Conservation (phyloP, 2,797 vertebrate genomes). For the Babyrousa celebensis region DNA sequence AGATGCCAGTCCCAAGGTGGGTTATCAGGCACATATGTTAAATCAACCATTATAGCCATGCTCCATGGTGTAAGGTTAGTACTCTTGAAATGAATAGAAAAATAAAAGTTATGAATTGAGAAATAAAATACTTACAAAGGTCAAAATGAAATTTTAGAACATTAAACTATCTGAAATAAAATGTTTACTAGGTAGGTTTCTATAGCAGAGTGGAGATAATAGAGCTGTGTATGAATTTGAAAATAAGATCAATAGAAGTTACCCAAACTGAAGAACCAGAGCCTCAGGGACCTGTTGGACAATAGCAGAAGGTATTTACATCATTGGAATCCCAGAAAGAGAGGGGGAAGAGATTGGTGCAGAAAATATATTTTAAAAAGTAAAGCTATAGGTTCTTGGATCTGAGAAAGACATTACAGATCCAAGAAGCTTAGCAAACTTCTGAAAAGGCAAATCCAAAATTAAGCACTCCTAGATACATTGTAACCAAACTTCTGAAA, state of each 20-base stretch:
- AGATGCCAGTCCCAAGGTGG: not conserved
- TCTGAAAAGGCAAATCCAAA: not conserved
- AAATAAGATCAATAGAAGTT: conserved; percentile 9
- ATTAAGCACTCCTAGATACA: not conserved
- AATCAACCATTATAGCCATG: conserved; percentile 1
- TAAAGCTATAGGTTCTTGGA: not conserved
- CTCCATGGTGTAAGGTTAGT: not conserved
- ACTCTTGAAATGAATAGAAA: conserved; percentile 7
- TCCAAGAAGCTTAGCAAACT: conserved; percentile 19
- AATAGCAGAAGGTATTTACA: not conserved
- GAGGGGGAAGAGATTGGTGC: not conserved
- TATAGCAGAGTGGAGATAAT: conserved; percentile 3
- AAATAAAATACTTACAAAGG: not conserved
- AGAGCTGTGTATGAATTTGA: not conserved
- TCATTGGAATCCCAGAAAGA: not conserved
- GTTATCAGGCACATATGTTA: not conserved
- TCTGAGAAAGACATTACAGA: not conserved
- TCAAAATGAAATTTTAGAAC: not conserved
- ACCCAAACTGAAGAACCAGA: not conserved
- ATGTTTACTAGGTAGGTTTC: not conserved
- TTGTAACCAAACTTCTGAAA: conserved; percentile 3
- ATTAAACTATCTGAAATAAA: not conserved
- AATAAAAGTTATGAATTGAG: not conserved
- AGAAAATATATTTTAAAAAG: not conserved
- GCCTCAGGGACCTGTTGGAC: not conserved